phyloP scores from a whole-genome alignment of 2,888 invertebrate species.

The Nasonovia ribisnigri region DNA sequence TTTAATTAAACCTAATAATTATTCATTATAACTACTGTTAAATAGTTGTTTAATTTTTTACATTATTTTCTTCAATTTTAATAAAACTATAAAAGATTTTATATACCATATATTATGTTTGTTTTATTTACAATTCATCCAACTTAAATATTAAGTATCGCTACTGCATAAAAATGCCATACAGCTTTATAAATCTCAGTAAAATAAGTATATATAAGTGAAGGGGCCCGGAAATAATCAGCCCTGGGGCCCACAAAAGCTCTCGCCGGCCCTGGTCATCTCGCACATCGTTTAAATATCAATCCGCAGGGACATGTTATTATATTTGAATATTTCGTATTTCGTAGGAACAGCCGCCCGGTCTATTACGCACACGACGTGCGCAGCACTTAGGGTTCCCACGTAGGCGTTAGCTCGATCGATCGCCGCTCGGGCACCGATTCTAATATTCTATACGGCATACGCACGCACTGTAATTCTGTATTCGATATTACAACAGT shows the following conservation, averaged over 20 bases:
- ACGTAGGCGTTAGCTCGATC: neutral
- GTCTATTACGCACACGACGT: neutral
- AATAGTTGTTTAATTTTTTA: neutral
- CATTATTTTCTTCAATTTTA: conserved; percentile 17
- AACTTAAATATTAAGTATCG: conserved; percentile 14
- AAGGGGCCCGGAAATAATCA: neutral
- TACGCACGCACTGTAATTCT: neutral
- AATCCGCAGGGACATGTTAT: neutral
- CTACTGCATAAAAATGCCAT: neutral
- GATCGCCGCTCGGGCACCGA: neutral
- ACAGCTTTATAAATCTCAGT: neutral
- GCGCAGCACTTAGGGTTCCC: neutral
- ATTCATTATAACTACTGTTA: neutral
- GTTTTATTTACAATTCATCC: neutral
- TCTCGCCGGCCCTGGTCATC: conserved; percentile 15
- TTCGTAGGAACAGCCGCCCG: neutral
- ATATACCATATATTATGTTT: conserved; percentile 9
- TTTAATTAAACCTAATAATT: neutral
- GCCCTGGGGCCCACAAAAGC: neutral
- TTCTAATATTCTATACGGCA: neutral
- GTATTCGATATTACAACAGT: no score
- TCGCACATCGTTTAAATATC: neutral
- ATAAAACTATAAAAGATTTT: conserved; percentile 7
- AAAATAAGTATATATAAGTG: neutral
- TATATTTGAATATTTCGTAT: neutral